phyloP scores from a whole-genome alignment of 1,140 invertebrate species.

The Drosophila triauraria region DNA sequence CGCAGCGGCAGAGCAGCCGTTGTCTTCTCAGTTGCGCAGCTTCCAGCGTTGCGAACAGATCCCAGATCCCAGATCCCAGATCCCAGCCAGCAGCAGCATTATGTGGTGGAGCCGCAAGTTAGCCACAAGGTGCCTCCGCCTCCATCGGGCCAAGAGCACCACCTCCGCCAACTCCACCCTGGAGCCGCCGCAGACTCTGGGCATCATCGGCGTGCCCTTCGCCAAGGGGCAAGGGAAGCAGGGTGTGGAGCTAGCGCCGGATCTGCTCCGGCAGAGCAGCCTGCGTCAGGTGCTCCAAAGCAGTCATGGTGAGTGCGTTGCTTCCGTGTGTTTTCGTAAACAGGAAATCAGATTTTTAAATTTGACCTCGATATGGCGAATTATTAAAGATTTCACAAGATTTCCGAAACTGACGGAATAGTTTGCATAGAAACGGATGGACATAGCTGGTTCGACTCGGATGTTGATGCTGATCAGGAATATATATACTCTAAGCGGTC shows the following conservation, averaged over 20 bases:
- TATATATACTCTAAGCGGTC: no score
- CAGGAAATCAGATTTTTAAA: background rate
- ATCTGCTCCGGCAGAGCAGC: conserved; percentile 86
- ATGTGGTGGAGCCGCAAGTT: conserved; percentile 65
- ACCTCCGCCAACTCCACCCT: background rate
- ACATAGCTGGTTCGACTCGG: no score
- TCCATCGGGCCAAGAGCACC: conserved; percentile 25
- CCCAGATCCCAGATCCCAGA: background rate
- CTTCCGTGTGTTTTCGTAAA: no score
- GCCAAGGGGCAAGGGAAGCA: conserved; percentile 89
- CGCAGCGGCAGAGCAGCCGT: background rate
- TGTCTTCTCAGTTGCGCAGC: conserved; percentile 39
- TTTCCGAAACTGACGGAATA: no score
- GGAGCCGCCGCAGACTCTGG: conserved; percentile 82
- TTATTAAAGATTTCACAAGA: no score
- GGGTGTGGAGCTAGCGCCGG: conserved; percentile 87
- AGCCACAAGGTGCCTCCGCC: conserved; percentile 31
- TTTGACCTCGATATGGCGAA: no score
- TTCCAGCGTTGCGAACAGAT: conserved; percentile 27
- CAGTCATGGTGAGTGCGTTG: conserved; percentile 60
- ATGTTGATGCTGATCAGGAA: no score
- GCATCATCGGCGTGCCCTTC: conserved; percentile 91
- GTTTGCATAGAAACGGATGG: no score
- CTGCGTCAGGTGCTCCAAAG: conserved; percentile 63
- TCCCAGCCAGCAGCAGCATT: conserved; percentile 4